Conservation (phyloP, 2,888 invertebrate species). For the Exocentrus adspersus region DNA sequence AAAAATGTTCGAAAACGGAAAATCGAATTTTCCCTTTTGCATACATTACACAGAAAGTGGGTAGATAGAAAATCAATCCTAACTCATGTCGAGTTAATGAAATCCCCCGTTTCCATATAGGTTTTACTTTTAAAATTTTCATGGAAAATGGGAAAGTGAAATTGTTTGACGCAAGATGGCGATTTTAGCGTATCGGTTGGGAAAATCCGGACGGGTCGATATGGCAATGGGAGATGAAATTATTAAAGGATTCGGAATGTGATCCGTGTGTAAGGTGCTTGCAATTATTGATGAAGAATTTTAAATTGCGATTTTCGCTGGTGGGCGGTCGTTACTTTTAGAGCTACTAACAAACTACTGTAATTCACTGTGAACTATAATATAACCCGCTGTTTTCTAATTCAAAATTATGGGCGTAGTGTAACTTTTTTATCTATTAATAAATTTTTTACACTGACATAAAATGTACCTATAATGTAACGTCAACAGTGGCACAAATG, state of each 20-base stretch:
- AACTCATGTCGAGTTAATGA: slow-evolving; percentile 10
- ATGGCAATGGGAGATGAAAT: slow-evolving; percentile 7
- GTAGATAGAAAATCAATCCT: slow-evolving; percentile 12
- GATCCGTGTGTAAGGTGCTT: not conserved
- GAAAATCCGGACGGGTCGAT: not conserved
- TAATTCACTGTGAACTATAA: no score
- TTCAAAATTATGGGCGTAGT: no score
- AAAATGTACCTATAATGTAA: no score
- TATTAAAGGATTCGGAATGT: slow-evolving; percentile 14
- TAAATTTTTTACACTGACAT: no score
- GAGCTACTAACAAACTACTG: not conserved
- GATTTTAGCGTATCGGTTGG: not conserved
- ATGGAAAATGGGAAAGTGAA: slow-evolving; percentile 2
- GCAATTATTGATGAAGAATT: slow-evolving; percentile 12
- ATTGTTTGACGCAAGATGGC: slow-evolving; percentile 12
- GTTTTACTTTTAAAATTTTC: slow-evolving; percentile 14
- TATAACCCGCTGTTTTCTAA: no score
- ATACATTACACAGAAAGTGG: slow-evolving; percentile 3
- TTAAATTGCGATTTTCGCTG: not conserved
- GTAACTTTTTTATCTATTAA: no score
- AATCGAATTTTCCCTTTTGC: not conserved
- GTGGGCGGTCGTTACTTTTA: not conserved
- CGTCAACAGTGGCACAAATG: not conserved
- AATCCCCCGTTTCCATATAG: slow-evolving; percentile 12
- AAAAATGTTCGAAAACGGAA: not conserved